Conservation (phyloP, 2,888 invertebrate species). For the Eupithecia abbreviata region DNA sequence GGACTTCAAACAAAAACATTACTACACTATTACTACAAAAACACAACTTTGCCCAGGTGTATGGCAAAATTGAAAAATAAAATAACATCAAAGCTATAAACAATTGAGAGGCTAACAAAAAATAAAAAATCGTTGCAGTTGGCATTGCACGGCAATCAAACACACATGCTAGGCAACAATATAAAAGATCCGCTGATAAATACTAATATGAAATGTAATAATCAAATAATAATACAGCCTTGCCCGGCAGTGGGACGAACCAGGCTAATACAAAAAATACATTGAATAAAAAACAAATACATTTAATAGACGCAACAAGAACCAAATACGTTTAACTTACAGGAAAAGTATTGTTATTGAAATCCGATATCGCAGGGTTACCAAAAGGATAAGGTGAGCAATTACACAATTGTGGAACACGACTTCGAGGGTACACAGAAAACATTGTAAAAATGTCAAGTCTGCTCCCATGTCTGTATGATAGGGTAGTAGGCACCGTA, state of each 20-base stretch:
- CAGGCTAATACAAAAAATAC: too few species aligned
- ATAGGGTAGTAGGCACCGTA: neutral
- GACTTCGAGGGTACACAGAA: neutral
- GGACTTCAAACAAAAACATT: neutral
- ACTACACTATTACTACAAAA: neutral
- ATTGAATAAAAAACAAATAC: neutral
- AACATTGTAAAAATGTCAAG: conserved; percentile 5
- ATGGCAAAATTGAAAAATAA: neutral
- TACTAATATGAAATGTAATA: too few species aligned
- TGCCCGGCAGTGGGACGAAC: too few species aligned
- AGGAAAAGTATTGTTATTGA: conserved; percentile 27
- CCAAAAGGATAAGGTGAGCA: conserved; percentile 17
- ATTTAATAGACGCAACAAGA: too few species aligned
- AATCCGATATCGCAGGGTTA: conserved; percentile 13
- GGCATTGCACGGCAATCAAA: neutral
- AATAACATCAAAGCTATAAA: neutral
- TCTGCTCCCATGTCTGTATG: conserved; percentile 12
- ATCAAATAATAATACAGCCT: too few species aligned
- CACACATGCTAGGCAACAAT: neutral
- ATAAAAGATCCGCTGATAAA: neutral
- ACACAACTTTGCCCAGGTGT: neutral
- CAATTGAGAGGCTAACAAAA: neutral
- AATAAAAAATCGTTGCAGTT: neutral
- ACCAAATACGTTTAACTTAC: conserved; percentile 19
- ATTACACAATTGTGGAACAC: conserved; percentile 4